These are phyloP conservation scores for Machaerirhynchus nigripectus DNA, from an alignment of 2,113 vertebrate genomes.

Conservation along the genomic window DNA sequence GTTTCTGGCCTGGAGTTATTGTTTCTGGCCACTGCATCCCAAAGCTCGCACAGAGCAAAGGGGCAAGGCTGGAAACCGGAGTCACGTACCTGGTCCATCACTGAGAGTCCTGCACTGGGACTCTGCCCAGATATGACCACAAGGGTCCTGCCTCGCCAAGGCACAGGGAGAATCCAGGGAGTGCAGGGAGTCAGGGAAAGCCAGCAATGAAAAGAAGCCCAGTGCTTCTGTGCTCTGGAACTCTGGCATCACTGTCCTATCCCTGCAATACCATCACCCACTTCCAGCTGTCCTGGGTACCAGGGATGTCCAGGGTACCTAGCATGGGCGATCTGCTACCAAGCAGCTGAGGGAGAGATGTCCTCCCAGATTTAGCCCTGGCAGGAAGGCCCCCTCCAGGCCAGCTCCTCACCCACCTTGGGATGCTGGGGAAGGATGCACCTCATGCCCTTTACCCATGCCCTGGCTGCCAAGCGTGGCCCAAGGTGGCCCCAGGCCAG, in stretches of 20 bases:
- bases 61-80: background rate
- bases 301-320: background rate
- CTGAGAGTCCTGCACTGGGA: background rate
- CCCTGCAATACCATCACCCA: background rate
- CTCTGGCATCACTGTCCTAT: background rate
- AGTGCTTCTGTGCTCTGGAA: background rate
- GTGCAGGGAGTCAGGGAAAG: background rate
- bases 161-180: background rate
- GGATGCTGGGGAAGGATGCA: background rate
- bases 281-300: background rate
- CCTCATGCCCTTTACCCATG: background rate
- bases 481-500: background rate
- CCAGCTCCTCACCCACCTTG: background rate
- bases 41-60: background rate
- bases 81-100: background rate
- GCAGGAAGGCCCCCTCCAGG: background rate
- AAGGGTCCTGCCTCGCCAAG: background rate
- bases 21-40: background rate
- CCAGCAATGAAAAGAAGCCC: background rate
- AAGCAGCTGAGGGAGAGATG: background rate
- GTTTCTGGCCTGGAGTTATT: background rate
- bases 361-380: background rate
- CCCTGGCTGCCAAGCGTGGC: background rate
- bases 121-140: background rate
- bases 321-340: accelerated